phyloP scores from a whole-genome alignment of 2,113 vertebrate genomes.

The Crotalus horridus region DNA sequence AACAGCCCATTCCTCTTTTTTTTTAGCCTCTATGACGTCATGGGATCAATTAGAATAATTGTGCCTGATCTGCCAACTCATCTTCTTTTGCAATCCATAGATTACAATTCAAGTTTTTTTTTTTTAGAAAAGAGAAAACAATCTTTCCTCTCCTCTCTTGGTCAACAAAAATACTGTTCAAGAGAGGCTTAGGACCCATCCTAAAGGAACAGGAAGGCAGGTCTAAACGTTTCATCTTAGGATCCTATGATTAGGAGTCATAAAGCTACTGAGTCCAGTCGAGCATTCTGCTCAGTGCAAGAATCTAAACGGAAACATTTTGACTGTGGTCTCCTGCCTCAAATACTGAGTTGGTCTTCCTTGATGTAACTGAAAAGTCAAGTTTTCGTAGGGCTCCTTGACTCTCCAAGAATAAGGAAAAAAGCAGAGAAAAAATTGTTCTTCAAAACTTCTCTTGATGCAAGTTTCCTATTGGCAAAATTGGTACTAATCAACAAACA shows the following conservation, averaged over 20 bases:
- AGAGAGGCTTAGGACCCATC: background rate
- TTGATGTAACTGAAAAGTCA: background rate
- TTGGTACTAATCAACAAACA: background rate
- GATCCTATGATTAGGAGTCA: background rate
- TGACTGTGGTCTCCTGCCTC: background rate
- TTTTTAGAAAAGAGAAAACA: slow-evolving; percentile 14
- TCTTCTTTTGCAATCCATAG: slow-evolving; percentile 6
- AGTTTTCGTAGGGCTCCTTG: background rate
- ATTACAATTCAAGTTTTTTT: background rate
- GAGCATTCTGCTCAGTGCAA: background rate
- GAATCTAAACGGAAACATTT: background rate
- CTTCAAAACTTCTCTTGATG: background rate
- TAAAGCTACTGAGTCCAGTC: background rate
- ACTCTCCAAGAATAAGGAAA: background rate
- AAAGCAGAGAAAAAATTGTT: background rate
- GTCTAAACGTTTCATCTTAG: background rate
- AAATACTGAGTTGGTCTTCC: background rate
- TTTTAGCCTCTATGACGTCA: background rate
- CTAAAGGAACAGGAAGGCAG: background rate
- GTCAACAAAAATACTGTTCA: background rate
- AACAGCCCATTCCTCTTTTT: background rate
- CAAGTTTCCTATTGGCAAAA: background rate
- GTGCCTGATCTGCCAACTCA: background rate
- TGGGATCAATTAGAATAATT: background rate
- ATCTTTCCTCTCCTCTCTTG: background rate